Percentiles rank a stretch among this genome's conserved stretches.
Conservation (phyloP, 2,113 vertebrate species). For the Vimba vimba region DNA sequence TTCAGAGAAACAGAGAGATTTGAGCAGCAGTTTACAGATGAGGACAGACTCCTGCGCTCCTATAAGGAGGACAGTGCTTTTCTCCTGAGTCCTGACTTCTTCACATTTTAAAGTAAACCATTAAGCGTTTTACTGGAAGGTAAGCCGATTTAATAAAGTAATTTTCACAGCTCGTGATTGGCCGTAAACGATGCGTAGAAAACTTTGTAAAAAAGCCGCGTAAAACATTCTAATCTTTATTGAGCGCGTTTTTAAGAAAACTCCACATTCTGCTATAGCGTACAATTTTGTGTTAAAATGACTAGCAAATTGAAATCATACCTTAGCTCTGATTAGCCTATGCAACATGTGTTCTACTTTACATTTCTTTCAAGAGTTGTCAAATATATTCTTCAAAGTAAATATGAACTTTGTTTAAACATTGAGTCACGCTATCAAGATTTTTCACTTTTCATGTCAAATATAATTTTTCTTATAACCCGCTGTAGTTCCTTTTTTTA, state of each 20-base stretch:
- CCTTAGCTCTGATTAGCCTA: too few relatives aligned
- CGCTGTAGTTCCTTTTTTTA: too few relatives aligned
- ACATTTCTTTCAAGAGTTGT: not conserved
- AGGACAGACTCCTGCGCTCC: not conserved
- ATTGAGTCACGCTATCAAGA: not conserved
- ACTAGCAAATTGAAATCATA: too few relatives aligned
- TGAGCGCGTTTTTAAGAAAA: not conserved
- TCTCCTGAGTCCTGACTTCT: too few relatives aligned
- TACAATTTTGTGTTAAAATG: too few relatives aligned
- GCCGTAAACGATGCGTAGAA: not conserved
- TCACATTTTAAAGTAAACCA: not conserved
- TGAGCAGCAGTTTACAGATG: not conserved
- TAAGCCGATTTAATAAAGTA: not conserved
- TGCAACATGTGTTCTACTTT: too few relatives aligned
- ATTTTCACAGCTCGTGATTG: not conserved
- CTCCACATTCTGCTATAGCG: not conserved
- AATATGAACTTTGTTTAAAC: not conserved
- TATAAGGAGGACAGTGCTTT: not conserved
- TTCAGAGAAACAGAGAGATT: not conserved
- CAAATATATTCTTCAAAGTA: not conserved
- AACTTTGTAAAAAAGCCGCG: not conserved
- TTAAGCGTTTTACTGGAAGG: slow-evolving; percentile 1
- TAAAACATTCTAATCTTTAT: not conserved
- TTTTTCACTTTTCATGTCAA: too few relatives aligned
- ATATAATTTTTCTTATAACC: too few relatives aligned